Conservation (phyloP, 1,140 invertebrate genomes). For the Paraescarpia echinospica region DNA sequence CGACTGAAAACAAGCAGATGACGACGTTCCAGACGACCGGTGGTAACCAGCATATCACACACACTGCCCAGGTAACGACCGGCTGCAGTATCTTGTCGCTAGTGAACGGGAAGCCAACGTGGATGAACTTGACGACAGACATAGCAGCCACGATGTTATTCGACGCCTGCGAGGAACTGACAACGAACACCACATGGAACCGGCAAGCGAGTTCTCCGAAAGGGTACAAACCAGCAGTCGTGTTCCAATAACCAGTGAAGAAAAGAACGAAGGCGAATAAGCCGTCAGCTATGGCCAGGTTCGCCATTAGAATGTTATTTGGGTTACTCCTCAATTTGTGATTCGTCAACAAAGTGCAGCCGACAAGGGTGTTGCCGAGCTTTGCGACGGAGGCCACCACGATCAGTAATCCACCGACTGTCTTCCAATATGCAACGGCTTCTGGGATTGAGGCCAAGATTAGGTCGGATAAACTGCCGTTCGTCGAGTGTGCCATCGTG, state of each 20-base stretch:
- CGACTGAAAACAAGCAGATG: not conserved
- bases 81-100: not conserved
- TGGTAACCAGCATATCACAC: not conserved
- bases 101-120: not conserved
- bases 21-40: not conserved
- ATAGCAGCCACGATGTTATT: not conserved
- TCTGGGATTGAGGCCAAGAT: not conserved
- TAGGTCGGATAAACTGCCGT: not conserved
- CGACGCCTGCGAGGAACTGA: constrained; percentile 10
- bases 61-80: not conserved
- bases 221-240: constrained; percentile 22
- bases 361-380: not conserved
- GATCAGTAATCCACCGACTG: not conserved
- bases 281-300: not conserved
- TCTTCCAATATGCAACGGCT: not conserved
- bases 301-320: not conserved
- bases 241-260: not conserved
- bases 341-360: not conserved
- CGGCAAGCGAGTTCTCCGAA: constrained; percentile 11
- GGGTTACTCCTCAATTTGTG: not conserved
- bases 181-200: constrained; percentile 18
- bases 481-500: not conserved
- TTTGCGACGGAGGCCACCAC: not conserved
- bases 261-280: not conserved
- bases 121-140: not conserved